Evolutionary conservation across 1,140 invertebrate genomes (phyloP), one percentile per base, ranked within the genome.

Genomic region (Apis laboriosa): DNA sequence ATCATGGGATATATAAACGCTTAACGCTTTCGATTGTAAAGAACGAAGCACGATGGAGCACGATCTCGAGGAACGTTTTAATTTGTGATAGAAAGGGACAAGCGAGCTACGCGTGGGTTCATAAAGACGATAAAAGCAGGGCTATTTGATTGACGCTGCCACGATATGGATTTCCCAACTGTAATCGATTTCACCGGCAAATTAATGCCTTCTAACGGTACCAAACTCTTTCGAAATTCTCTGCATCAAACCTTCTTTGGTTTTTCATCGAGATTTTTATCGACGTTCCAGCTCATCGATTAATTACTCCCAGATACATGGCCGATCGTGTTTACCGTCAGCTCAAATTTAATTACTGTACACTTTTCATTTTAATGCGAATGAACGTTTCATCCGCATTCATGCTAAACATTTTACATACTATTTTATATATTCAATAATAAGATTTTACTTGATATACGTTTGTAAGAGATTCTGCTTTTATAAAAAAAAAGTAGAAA

Each of bases 171-270:
- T 84, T 88, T 88, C 86, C 64, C 67, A 83, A 87, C 76, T 67
- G 24, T 77, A 88, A 88, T 88, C 77, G 84, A 88, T 87, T 83
- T 88, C 24, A 83, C 72, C 79, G 58, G n/a, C 28, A 76, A 88
- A 88, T 77, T 77, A 80, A 43, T 55, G 2, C 49, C 49, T 67
- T 53, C 60, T 73, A 87, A 84, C 75, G 64, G 86, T 53, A 84
- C 24, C 13, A 2, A 13, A 19, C 63, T 73, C 12, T 82, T 85
- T 85, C 83, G 51, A 75, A 84, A 82, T 72, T 28, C 15, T 49
- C 71, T 55, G 63, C 71, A 24, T 51, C 56, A 61, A 71, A 34
- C 66, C n/a, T 66, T 19, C 63, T 64, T 53, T 28, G 77, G 64
- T 17, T 56, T 19, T 75, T 28, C 11, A 83, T 78, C 71, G n/a